Evolutionary conservation across 2,113 vertebrate species (phyloP).

Genomic region (Atherinomorus stipes): DNA sequence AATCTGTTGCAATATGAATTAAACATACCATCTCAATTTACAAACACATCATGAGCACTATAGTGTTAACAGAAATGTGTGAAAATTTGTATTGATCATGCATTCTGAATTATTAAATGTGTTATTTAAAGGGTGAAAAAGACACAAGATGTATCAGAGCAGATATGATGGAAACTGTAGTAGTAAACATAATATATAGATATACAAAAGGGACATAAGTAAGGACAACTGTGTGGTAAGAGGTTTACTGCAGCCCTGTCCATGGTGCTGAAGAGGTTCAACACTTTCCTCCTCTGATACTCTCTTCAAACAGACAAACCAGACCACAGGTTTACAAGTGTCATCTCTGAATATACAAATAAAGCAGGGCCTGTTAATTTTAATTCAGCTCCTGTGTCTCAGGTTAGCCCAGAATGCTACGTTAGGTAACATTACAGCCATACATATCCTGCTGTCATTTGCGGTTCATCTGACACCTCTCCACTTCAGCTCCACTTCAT

Average conservation of each 20-base stretch:
- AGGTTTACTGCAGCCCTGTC: conserved; percentile 61
- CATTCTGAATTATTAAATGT: neutral
- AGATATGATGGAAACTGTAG: too few species aligned
- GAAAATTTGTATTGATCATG: neutral
- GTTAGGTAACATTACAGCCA: conserved; percentile 24
- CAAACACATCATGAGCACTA: neutral
- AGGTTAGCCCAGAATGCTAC: conserved; percentile 59
- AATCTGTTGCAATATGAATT: neutral
- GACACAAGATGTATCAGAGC: neutral
- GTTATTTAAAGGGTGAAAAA: neutral
- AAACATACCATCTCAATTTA: neutral
- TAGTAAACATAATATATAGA: too few species aligned
- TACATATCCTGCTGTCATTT: neutral
- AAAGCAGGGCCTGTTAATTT: conserved; percentile 13
- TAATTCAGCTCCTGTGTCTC: conserved; percentile 38
- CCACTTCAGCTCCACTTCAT: neutral
- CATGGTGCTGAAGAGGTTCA: conserved; percentile 76
- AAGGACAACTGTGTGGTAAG: too few species aligned
- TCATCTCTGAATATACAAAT: neutral
- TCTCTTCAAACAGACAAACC: neutral
- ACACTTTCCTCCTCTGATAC: neutral
- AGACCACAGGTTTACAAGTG: neutral
- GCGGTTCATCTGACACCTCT: neutral
- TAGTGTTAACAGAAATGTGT: neutral
- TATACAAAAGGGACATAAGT: neutral